phyloP scores from a whole-genome alignment of 2,888 invertebrate genomes.

The Mamestra brassicae region DNA sequence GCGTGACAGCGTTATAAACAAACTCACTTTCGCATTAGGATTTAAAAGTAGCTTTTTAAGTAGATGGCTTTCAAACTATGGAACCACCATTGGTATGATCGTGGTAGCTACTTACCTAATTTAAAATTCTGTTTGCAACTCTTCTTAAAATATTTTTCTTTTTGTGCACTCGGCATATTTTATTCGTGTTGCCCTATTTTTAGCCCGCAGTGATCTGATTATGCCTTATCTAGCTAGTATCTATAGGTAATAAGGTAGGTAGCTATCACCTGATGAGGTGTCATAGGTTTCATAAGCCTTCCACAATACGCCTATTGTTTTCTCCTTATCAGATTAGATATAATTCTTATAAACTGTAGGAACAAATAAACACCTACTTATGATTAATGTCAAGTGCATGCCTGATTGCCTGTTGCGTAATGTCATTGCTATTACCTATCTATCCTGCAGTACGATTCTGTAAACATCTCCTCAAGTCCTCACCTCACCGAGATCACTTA shows the following conservation, averaged over 20 bases:
- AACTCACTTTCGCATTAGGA: too few species aligned
- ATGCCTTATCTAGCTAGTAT: neutral
- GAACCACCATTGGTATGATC: neutral
- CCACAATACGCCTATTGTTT: conserved; percentile 35
- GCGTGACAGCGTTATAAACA: too few species aligned
- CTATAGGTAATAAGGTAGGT: neutral
- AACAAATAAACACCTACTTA: neutral
- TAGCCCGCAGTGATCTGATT: neutral
- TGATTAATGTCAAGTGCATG: conserved; percentile 31
- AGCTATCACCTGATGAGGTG: neutral
- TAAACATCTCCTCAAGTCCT: too few species aligned
- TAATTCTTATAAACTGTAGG: conserved; percentile 17
- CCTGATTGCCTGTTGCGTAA: neutral
- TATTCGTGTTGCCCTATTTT: neutral
- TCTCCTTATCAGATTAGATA: conserved; percentile 37
- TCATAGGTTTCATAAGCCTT: conserved; percentile 7
- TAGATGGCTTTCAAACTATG: neutral
- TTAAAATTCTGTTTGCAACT: too few species aligned
- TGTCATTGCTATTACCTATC: neutral
- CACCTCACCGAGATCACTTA: too few species aligned
- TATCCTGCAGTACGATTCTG: too few species aligned
- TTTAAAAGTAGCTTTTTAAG: neutral
- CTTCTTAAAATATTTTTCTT: neutral
- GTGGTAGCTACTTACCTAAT: too few species aligned
- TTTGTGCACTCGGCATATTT: neutral